Conservation (phyloP, 2,113 vertebrate genomes). For the Synchiropus splendidus region DNA sequence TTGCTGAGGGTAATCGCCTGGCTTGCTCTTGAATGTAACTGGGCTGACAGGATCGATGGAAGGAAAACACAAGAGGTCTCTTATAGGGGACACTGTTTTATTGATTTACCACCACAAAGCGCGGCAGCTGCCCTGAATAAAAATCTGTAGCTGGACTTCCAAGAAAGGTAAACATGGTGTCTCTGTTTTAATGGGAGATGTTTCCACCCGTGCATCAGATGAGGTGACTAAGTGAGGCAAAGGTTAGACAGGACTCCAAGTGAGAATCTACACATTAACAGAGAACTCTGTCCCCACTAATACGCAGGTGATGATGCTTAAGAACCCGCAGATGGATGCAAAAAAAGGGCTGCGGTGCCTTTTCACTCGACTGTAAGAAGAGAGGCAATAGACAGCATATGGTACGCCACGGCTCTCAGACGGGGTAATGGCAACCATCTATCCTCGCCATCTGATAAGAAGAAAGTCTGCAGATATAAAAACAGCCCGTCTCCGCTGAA, state of each 20-base stretch:
- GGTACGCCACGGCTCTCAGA: constrained; percentile 31
- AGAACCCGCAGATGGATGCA: constrained; percentile 5
- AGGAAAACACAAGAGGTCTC: constrained; percentile 62
- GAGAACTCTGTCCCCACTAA: constrained; percentile 20
- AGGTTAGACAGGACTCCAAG: constrained; percentile 47
- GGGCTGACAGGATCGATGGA: constrained; percentile 60
- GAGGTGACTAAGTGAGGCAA: constrained; percentile 48
- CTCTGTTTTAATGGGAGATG: constrained; percentile 32
- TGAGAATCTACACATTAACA: constrained; percentile 41
- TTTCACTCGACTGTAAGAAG: constrained; percentile 11
- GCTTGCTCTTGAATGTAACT: constrained; percentile 53
- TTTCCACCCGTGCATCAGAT: constrained; percentile 38
- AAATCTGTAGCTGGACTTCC: constrained; percentile 33
- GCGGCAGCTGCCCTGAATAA: constrained; percentile 43
- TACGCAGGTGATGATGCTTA: constrained; percentile 27
- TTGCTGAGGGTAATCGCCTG: constrained; percentile 51
- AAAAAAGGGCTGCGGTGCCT: neutral
- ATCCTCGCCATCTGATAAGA: constrained; percentile 28
- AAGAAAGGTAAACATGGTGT: constrained; percentile 9
- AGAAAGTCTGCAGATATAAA: constrained; percentile 26
- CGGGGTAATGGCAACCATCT: constrained; percentile 39
- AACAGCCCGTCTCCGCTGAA: constrained; percentile 18
- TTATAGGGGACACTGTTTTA: constrained; percentile 61
- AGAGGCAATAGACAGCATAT: constrained; percentile 38
- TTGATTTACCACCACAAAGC: constrained; percentile 58